Percentiles rank a stretch among this genome's conserved stretches.
Conservation (phyloP, 2,888 invertebrate genomes). For the Bombyx huttoni region DNA sequence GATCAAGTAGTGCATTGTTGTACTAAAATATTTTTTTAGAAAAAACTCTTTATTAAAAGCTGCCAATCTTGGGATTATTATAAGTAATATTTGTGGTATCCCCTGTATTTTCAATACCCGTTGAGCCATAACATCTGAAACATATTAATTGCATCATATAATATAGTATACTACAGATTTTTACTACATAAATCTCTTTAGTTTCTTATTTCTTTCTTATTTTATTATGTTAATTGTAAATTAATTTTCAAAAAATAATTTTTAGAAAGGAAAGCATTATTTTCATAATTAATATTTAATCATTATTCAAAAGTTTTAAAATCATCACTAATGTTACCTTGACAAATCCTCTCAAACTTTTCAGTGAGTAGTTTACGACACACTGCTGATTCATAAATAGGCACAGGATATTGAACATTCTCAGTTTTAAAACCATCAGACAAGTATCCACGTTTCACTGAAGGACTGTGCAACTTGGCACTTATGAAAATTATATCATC, state of each 20-base stretch:
- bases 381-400: slow-evolving; percentile 88
- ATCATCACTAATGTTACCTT: slow-evolving; percentile 33
- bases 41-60: slow-evolving; percentile 92
- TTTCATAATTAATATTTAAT: no score
- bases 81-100: slow-evolving; percentile 89
- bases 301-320: neutral
- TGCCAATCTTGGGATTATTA: slow-evolving; percentile 90
- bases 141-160: no score
- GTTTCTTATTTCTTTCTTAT: no score
- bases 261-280: no score
- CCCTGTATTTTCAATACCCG: slow-evolving; percentile 81
- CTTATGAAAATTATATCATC: slow-evolving; percentile 74
- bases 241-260: no score
- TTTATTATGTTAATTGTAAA: no score
- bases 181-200: no score
- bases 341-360: slow-evolving; percentile 85
- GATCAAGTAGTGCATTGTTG: slow-evolving; percentile 84
- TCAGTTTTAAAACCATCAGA: slow-evolving; percentile 65
- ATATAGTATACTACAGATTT: no score
- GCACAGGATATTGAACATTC: slow-evolving; percentile 66
- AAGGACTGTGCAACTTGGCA: slow-evolving; percentile 72
- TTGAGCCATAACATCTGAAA: slow-evolving; percentile 83
- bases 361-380: slow-evolving; percentile 87
- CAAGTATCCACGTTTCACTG: slow-evolving; percentile 66
- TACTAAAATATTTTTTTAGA: slow-evolving; percentile 79